Percentiles rank a stretch among this genome's conserved stretches.
These are phyloP conservation scores for Lasiurus borealis DNA, from an alignment of 2,113 vertebrate genomes.

Conservation along the genomic window DNA sequence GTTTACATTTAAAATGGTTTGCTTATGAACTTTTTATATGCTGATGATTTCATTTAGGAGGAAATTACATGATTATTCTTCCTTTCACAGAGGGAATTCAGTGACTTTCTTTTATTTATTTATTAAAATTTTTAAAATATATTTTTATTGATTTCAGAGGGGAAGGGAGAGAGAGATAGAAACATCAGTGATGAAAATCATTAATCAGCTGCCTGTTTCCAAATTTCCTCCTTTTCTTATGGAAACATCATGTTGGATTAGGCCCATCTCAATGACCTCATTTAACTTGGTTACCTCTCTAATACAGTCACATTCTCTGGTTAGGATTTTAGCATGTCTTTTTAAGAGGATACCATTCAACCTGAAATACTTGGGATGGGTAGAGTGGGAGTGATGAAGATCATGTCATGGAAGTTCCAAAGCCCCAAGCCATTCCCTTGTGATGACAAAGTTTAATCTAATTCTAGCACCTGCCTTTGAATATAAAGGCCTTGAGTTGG, in stretches of 20 bases:
- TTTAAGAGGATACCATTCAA: neutral
- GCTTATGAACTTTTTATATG: neutral
- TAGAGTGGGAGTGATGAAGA: neutral
- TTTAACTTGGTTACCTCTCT: neutral
- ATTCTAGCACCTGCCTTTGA: neutral
- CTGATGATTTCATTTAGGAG: neutral
- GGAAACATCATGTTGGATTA: neutral
- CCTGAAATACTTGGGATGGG: neutral
- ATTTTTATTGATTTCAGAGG: too few species aligned
- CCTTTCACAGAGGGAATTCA: neutral
- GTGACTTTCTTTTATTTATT: neutral
- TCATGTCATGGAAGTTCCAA: neutral
- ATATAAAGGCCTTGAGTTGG: neutral
- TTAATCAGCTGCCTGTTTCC: neutral
- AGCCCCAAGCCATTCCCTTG: neutral
- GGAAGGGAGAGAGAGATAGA: too few species aligned
- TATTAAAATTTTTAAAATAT: too few species aligned
- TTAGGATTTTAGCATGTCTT: neutral
- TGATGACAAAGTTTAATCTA: neutral
- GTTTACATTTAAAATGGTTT: constrained; percentile 61
- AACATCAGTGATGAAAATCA: too few species aligned
- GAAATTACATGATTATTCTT: neutral
- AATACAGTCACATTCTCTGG: neutral
- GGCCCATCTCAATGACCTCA: neutral
- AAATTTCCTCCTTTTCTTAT: neutral